Base-by-base conservation (phyloP, 2,797 vertebrate species). In the Scomberomorus guttatus region DNA sequence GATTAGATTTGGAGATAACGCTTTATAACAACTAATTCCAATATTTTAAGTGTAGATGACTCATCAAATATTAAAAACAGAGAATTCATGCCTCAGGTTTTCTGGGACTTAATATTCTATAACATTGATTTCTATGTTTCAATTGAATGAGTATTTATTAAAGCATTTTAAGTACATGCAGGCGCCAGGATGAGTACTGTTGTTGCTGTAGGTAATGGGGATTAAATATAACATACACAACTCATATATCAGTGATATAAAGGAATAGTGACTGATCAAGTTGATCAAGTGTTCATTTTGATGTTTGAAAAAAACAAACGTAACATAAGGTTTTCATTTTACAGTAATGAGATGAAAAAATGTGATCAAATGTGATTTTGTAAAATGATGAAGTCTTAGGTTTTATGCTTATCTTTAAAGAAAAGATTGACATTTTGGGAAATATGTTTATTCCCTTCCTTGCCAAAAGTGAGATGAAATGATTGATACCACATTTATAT, bases 11-110 rank as follows among this genome's bases (percentile, higher is more conserved):
- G 13, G 0, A 24, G 7, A 46, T 8, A 25, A 37, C 22, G 39
- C 8, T 37, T 11, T 37, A 3, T 37, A 37, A 37, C 37, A 37
- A 48, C 17, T 63, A n/a, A 24, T 14, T 48, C 20, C 4, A 6
- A 12, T 27, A 27, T 13, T 20, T 46, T 29, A 20, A 50, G 18
- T n/a, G 18, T 20, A 63, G 44, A 29, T 20, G 24, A 48, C 27
- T 42, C 12, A 39, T 60, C 24, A 62, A 61, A 25, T 61, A 42
- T 27, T 27, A 62, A 46, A 44, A 44, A 60, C 39, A 61, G 14
- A 25, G 5, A 22, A 32, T 34, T 5, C 1, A 32, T 32, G 8
- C n/a, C 34, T 34, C 8, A 6, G 6, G 9, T 34, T 37, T 9
- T 71, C 27, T 3, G 22, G 59, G 55, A 22, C 18, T 29, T 29